phyloP scores from a whole-genome alignment of 2,113 vertebrate species.

The Rhinopithecus roxellana region DNA sequence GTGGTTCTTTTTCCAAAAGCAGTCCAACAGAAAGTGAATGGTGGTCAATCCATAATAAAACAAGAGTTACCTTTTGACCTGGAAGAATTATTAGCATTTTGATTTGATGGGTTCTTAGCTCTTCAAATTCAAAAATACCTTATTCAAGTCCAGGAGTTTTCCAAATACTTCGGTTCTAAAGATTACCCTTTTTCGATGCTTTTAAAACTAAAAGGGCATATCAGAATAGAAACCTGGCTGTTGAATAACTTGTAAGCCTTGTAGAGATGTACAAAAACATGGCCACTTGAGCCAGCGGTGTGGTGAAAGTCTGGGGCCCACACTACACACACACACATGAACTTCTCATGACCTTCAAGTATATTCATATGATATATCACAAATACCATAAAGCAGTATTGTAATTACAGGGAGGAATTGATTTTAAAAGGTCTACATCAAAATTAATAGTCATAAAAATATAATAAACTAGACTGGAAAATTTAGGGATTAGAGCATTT shows the following conservation, averaged over 20 bases:
- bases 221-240: neutral
- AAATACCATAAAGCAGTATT: slow-evolving; percentile 30
- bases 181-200: neutral
- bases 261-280: neutral
- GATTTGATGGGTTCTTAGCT: slow-evolving; percentile 2
- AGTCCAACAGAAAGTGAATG: slow-evolving; percentile 46
- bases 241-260: neutral
- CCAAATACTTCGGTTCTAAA: neutral
- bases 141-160: neutral
- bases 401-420: slow-evolving; percentile 51
- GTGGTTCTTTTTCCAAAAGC: slow-evolving; percentile 28
- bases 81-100: slow-evolving; percentile 47
- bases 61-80: slow-evolving; percentile 18
- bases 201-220: neutral
- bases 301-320: neutral
- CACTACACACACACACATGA: neutral
- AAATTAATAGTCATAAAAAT: slow-evolving; percentile 69
- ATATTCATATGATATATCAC: neutral
- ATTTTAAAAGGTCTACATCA: slow-evolving; percentile 57
- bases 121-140: slow-evolving; percentile 26
- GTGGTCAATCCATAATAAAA: slow-evolving; percentile 27
- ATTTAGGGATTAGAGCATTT: slow-evolving; percentile 19
- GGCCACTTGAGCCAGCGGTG: fast-evolving
- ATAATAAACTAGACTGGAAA: slow-evolving; percentile 40
- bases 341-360: slow-evolving; percentile 49